Base-by-base conservation (phyloP, 2,113 vertebrate genomes). In the Nesoenas mayeri region DNA sequence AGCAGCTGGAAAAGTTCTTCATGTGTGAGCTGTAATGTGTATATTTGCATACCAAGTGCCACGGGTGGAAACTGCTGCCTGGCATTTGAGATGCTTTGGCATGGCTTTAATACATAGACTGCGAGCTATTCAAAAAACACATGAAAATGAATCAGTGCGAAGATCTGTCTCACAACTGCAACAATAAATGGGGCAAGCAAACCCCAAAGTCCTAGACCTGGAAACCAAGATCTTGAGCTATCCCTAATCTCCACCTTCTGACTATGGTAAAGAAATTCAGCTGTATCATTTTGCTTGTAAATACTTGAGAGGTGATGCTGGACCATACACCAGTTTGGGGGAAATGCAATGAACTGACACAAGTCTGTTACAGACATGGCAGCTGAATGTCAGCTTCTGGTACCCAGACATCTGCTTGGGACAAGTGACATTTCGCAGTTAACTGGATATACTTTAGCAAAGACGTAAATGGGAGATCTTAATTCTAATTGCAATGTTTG, bases 1-100 rank as follows among this genome's bases (percentile, higher is more conserved):
- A 80, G 72, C 89, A 96, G 89, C 81, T 86, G 93, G 89, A 93
- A 79, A 89, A 88, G 86, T 95, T 91, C 86, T 97, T 92, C 65
- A 28, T 90, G 94, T 93, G 64, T 80, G 78, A 91, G 36, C 69
- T 97, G 64, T 83, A 87, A 87, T 54, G 79, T 91, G 32, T 79
- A 36, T 73, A 44, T 64, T 79, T 96, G 69, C 79, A 77, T 83
- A 74, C 61, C 61, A 25, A 87, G 51, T 64, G 51, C 80, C 84
- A 82, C 2, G 56, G 75, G 12, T 64, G 50, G 62, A 91, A 82
- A 91, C 78, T 42, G 21, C 73, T 79, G 82, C 84, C 36, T 94
- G 58, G 86, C 85, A 50, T 71, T 79, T 8, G 18, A 57, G 48
- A 64, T 34, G 16, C 38, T 84, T 88, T 91, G 67, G 32, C 11